A percentile compares a stretch with the other conserved stretches of the same genome.
These are phyloP conservation scores for Oppia nitens DNA, from an alignment of 1,140 invertebrate genomes.

Conservation along the genomic window DNA sequence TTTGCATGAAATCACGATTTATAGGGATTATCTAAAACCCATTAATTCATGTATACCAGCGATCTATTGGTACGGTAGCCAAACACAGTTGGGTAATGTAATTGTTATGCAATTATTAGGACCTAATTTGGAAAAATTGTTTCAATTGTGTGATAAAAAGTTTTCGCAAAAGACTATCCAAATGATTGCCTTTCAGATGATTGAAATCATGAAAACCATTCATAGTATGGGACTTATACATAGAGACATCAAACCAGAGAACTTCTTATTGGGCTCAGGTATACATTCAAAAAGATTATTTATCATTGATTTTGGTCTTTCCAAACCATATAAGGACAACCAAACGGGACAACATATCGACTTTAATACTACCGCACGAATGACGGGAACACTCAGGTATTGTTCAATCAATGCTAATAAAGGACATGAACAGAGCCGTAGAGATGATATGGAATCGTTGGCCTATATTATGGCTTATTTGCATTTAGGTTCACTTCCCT, in stretches of 20 bases:
- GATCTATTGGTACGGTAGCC: no score
- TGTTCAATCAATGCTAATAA: constrained; percentile 22
- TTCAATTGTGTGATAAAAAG: neutral
- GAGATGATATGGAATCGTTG: constrained; percentile 91
- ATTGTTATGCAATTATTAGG: neutral
- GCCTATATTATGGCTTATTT: constrained; percentile 54
- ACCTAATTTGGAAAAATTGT: neutral
- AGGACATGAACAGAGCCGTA: constrained; percentile 38
- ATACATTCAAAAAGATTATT: constrained; percentile 24
- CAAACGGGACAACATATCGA: constrained; percentile 40
- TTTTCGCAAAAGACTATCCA: neutral
- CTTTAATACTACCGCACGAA: constrained; percentile 40
- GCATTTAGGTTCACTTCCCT: constrained; percentile 82
- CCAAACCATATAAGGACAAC: constrained; percentile 42
- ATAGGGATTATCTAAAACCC: neutral
- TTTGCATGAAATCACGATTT: neutral
- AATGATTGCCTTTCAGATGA: neutral
- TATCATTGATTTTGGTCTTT: constrained; percentile 38
- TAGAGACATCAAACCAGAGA: constrained; percentile 14
- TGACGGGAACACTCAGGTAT: constrained; percentile 37
- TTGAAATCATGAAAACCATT: neutral
- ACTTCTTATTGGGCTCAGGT: constrained; percentile 27
- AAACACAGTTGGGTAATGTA: neutral
- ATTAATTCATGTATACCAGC: no score
- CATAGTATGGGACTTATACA: constrained; percentile 9